Conservation (phyloP, 2,888 invertebrate species). For the Mythimna impura region DNA sequence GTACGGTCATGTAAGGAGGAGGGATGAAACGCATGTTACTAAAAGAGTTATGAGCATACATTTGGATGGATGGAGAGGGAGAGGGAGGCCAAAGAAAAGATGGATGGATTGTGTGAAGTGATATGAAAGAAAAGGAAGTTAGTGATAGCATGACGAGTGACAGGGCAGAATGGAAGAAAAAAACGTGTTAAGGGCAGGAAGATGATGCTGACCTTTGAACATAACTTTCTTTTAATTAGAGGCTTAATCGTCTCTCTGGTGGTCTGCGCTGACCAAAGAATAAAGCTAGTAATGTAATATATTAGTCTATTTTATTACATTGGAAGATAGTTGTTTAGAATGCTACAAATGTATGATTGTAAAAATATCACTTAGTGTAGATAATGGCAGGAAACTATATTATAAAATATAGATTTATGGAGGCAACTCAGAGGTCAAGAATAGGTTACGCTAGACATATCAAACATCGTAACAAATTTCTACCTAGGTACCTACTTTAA, state of each 20-base stretch:
- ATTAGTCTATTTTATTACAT: constrained; percentile 9
- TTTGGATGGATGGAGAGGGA: too few species aligned
- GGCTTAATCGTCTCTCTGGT: neutral
- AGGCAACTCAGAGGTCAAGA: constrained; percentile 6
- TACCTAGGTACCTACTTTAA: neutral
- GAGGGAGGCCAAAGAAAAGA: too few species aligned
- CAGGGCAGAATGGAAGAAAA: too few species aligned
- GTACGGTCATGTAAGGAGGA: too few species aligned
- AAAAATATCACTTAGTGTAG: constrained; percentile 19
- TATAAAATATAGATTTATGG: constrained; percentile 5
- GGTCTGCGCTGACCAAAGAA: constrained; percentile 14
- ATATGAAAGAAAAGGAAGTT: too few species aligned
- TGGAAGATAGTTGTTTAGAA: constrained; percentile 16
- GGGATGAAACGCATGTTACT: too few species aligned
- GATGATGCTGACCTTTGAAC: too few species aligned
- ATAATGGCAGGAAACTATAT: constrained; percentile 20
- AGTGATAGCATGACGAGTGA: too few species aligned
- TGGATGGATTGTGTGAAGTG: too few species aligned
- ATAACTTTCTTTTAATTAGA: neutral
- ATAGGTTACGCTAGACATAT: neutral
- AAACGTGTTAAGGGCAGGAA: too few species aligned
- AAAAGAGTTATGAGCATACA: too few species aligned
- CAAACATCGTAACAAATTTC: constrained; percentile 14
- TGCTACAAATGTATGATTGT: neutral
- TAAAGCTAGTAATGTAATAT: constrained; percentile 5